These are phyloP conservation scores for Hymenochirus boettgeri DNA, from an alignment of 2,113 vertebrate genomes.

Conservation along the genomic window DNA sequence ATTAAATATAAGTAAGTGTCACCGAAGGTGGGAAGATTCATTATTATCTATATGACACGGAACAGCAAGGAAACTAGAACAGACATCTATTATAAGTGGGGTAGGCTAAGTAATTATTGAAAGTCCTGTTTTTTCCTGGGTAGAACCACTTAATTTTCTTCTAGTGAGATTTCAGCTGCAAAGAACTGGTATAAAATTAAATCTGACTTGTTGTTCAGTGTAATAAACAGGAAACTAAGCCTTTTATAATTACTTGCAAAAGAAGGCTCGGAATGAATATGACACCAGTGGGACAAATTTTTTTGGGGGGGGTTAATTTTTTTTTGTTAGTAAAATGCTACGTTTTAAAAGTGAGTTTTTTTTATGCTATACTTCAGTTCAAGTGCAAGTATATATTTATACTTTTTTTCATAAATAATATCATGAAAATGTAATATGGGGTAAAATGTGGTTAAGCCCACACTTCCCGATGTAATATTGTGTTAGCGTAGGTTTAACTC, in stretches of 20 bases:
- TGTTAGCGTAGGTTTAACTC: no score
- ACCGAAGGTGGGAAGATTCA: slow-evolving; percentile 40
- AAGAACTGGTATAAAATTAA: slow-evolving; percentile 33
- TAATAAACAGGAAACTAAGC: slow-evolving; percentile 13
- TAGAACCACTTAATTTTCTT: slow-evolving; percentile 31
- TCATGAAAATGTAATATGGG: no score
- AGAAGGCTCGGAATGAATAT: no score
- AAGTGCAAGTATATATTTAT: no score
- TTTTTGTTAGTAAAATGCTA: no score
- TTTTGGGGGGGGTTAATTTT: no score
- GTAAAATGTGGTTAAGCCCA: no score
- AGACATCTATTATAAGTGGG: slow-evolving; percentile 40
- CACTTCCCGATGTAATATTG: no score
- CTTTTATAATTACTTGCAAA: neutral
- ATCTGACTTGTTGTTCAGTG: slow-evolving; percentile 28
- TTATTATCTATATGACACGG: slow-evolving; percentile 38
- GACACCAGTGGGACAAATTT: no score
- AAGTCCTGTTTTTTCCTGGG: slow-evolving; percentile 25
- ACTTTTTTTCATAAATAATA: no score
- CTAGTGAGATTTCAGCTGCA: slow-evolving; percentile 19
- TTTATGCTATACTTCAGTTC: no score
- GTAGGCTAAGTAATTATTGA: slow-evolving; percentile 38
- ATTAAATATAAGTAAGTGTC: slow-evolving; percentile 41
- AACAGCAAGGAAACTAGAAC: slow-evolving; percentile 37
- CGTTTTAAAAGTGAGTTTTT: no score